phyloP scores from a whole-genome alignment of 2,888 invertebrate genomes.

The Lissonota sp. region DNA sequence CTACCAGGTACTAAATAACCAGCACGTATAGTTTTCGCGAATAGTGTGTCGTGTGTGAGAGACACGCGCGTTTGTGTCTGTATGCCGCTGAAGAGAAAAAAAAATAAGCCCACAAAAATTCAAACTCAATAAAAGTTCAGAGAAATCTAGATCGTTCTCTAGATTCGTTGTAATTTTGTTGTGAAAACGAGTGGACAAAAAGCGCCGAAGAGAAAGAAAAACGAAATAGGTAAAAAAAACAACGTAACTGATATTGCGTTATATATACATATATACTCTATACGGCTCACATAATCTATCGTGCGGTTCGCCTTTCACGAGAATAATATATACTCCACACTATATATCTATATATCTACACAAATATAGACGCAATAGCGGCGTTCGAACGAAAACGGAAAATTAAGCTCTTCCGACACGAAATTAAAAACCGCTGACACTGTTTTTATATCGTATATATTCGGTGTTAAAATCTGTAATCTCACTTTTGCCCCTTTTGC shows the following conservation, averaged over 20 bases:
- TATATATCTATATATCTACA: no score
- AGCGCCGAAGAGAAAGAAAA: neutral
- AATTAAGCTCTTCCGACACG: no score
- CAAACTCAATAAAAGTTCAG: neutral
- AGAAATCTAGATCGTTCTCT: no score
- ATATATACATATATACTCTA: neutral
- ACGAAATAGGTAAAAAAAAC: neutral
- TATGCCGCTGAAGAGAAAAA: constrained; percentile 14
- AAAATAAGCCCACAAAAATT: neutral
- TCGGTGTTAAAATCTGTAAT: no score
- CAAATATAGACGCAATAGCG: no score
- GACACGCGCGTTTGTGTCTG: constrained; percentile 16
- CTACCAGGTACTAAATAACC: constrained; percentile 43
- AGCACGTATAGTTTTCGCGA: constrained; percentile 10
- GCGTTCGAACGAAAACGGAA: no score
- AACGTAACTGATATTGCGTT: neutral
- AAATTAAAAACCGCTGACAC: no score
- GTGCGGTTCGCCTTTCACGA: neutral
- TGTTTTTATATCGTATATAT: no score
- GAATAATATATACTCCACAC: no score
- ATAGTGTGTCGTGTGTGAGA: constrained; percentile 41
- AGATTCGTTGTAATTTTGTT: no score
- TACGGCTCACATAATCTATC: constrained; percentile 1
- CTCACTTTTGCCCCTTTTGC: no score
- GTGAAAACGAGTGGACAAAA: neutral